These are phyloP conservation scores for Carettochelys insculpta DNA, from an alignment of 2,113 vertebrate genomes.

Conservation along the genomic window DNA sequence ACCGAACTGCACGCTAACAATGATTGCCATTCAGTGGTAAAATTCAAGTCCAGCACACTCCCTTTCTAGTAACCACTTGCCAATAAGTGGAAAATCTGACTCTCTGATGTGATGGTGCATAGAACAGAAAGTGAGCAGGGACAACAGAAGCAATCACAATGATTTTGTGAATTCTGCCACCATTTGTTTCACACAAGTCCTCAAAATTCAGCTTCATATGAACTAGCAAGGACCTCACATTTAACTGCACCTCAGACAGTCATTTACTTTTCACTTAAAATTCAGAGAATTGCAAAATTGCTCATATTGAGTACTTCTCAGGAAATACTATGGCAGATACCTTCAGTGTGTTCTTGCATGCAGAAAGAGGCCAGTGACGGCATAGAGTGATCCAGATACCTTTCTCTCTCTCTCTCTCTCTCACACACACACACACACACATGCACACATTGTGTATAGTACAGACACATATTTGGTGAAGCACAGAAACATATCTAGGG, in stretches of 20 bases:
- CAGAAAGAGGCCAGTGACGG: not conserved
- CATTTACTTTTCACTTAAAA: not conserved
- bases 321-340: not conserved
- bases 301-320: not conserved
- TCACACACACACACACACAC: no score
- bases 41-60: not conserved
- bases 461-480: not conserved
- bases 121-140: not conserved
- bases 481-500: not conserved
- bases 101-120: not conserved
- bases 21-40: not conserved
- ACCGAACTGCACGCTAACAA: not conserved
- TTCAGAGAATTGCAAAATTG: not conserved
- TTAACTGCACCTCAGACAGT: not conserved
- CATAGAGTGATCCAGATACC: no score
- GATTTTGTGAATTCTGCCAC: not conserved
- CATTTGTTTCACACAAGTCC: not conserved
- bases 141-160: not conserved
- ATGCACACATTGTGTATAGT: not conserved
- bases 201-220: not conserved
- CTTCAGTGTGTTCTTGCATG: not conserved
- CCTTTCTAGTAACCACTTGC: not conserved
- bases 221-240: rapidly evolving
- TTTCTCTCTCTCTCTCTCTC: no score
- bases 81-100: not conserved